Conservation (phyloP, 2,113 vertebrate genomes). For the Osmerus mordax region DNA sequence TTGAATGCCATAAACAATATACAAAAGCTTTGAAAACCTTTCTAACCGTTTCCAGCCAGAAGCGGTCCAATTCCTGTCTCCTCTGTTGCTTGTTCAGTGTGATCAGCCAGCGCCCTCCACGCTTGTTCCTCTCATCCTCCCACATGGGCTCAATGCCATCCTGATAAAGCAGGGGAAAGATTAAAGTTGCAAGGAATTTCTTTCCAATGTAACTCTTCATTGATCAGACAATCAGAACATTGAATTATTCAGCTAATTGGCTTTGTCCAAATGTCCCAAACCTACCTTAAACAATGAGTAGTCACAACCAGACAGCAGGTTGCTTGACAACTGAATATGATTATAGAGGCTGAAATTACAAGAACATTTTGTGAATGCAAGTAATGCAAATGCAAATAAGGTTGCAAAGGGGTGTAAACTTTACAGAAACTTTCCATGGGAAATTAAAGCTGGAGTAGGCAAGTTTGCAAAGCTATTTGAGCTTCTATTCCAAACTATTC, state of each 20-base stretch:
- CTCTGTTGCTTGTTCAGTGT: conserved; percentile 96
- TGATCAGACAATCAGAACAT: conserved; percentile 1
- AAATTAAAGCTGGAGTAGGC: no score
- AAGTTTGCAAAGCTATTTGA: neutral
- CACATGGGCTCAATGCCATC: conserved; percentile 98
- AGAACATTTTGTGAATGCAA: conserved; percentile 33
- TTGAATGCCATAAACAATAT: no score
- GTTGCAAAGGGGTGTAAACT: no score
- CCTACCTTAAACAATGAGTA: conserved; percentile 97
- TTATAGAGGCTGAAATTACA: conserved; percentile 87
- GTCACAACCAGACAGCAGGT: conserved; percentile 97
- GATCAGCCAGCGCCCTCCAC: conserved; percentile 94
- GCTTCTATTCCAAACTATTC: neutral
- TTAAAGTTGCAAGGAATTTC: no score
- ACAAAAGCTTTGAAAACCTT: no score
- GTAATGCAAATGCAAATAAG: neutral
- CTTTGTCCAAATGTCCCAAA: conserved; percentile 11
- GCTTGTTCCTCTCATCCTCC: conserved; percentile 98
- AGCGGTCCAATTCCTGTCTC: conserved; percentile 93
- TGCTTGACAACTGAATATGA: conserved; percentile 98
- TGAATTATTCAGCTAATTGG: neutral
- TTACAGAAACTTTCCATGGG: no score
- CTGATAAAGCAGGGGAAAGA: conserved; percentile 58
- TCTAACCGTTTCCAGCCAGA: conserved; percentile 97
- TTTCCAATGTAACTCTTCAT: neutral